A percentile compares a stretch with the other conserved stretches of the same genome.
phyloP scores from a whole-genome alignment of 1,140 invertebrate genomes.

The Trachymyrmex septentrionalis region DNA sequence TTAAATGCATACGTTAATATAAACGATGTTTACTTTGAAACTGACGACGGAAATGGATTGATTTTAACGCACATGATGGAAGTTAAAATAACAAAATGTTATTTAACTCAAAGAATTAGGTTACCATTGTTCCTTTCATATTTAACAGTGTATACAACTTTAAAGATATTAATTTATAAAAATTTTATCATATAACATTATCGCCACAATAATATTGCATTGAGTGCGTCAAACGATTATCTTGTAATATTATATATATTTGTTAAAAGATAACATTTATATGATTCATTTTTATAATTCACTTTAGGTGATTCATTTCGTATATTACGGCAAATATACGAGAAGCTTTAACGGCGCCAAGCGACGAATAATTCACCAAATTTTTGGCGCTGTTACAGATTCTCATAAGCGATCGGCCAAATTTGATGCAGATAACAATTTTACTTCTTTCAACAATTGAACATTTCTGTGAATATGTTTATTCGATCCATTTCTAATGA shows the following conservation, averaged over 20 bases:
- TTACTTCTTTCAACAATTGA: constrained; percentile 12
- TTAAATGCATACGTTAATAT: no score
- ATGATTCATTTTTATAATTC: constrained; percentile 40
- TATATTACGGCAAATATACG: constrained; percentile 26
- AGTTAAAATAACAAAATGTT: no score
- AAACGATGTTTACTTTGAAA: no score
- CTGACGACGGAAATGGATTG: no score
- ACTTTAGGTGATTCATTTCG: constrained; percentile 29
- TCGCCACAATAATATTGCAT: background rate
- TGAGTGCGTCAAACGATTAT: background rate
- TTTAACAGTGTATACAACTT: background rate
- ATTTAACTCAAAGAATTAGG: no score
- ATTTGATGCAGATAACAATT: constrained; percentile 36
- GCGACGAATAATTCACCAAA: constrained; percentile 44
- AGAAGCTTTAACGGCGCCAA: constrained; percentile 37
- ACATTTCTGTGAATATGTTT: constrained; percentile 20
- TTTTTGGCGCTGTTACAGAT: constrained; percentile 46
- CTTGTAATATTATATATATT: background rate
- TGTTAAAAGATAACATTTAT: constrained; percentile 25
- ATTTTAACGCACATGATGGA: no score
- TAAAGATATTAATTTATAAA: background rate
- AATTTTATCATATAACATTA: background rate
- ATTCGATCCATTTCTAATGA: constrained; percentile 17
- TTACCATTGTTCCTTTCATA: no score
- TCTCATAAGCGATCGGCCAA: constrained; percentile 41